Evolutionary conservation across 1,140 invertebrate species (phyloP).

Genomic region (Diprion similis): DNA sequence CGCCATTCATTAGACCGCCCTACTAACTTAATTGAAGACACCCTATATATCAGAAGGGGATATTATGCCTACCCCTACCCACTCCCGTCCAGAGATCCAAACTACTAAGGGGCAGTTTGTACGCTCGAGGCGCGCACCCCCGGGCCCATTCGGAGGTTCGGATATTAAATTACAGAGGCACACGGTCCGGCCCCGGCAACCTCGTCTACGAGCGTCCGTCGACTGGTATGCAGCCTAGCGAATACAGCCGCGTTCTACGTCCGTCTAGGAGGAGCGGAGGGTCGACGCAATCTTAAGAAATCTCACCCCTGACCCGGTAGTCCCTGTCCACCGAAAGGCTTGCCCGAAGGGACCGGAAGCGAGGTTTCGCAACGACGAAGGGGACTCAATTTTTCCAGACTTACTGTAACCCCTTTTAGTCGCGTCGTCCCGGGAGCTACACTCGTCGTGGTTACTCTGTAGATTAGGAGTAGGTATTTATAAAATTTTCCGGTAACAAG

Average conservation of each 20-base stretch:
- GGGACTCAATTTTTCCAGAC: too few relatives aligned
- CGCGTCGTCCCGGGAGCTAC: too few relatives aligned
- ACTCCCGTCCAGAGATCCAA: background rate
- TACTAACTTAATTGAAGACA: constrained; percentile 1
- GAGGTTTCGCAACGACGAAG: background rate
- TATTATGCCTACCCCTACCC: background rate
- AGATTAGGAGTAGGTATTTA: too few relatives aligned
- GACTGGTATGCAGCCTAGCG: too few relatives aligned
- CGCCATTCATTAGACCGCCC: background rate
- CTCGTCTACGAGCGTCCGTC: too few relatives aligned
- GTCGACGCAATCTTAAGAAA: background rate
- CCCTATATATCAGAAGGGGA: background rate
- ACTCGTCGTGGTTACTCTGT: background rate
- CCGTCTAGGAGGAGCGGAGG: background rate
- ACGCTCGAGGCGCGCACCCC: background rate
- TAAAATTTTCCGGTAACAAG: background rate
- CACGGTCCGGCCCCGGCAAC: background rate
- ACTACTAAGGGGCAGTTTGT: constrained; percentile 4
- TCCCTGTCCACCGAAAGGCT: background rate
- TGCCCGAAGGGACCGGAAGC: background rate
- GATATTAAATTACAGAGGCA: background rate
- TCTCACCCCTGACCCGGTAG: background rate
- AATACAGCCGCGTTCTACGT: too few relatives aligned
- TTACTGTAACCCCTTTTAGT: too few relatives aligned
- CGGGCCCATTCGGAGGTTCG: constrained; percentile 6